Percentiles rank a stretch among this genome's conserved stretches.
Evolutionary conservation across 2,888 invertebrate species (phyloP).

Genomic region (Polyommatus iphigenia): DNA sequence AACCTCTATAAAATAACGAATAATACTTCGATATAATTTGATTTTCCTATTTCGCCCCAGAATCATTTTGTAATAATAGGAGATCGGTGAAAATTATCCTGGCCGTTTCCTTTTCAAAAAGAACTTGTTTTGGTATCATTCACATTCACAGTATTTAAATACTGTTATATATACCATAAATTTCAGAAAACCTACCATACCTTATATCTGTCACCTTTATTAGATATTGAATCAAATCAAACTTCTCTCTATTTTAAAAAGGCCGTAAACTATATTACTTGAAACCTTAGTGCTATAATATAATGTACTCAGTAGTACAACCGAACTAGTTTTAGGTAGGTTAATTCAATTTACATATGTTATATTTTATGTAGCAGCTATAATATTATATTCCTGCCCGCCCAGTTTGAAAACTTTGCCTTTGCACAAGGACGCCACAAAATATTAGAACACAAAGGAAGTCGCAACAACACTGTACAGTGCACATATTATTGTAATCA

Average conservation of each 20-base stretch:
- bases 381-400: not conserved
- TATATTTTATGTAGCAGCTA: not conserved
- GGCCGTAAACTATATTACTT: no score
- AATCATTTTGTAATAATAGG: slow-evolving; percentile 1
- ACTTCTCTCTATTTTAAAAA: not conserved
- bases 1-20: slow-evolving; percentile 25
- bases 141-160: no score
- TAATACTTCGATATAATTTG: slow-evolving; percentile 14
- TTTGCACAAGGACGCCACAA: not conserved
- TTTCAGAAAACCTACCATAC: no score
- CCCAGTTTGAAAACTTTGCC: not conserved
- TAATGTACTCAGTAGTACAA: no score
- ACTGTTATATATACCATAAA: no score
- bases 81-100: not conserved
- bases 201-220: not conserved
- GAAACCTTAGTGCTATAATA: no score
- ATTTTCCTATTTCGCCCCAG: not conserved
- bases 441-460: not conserved
- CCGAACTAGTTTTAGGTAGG: no score
- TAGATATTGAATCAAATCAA: no score
- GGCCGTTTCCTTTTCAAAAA: not conserved
- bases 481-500: no score
- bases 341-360: not conserved
- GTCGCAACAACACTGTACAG: not conserved
- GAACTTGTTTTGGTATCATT: not conserved